Conservation (phyloP, 2,113 vertebrate species). For the Indri indri region DNA sequence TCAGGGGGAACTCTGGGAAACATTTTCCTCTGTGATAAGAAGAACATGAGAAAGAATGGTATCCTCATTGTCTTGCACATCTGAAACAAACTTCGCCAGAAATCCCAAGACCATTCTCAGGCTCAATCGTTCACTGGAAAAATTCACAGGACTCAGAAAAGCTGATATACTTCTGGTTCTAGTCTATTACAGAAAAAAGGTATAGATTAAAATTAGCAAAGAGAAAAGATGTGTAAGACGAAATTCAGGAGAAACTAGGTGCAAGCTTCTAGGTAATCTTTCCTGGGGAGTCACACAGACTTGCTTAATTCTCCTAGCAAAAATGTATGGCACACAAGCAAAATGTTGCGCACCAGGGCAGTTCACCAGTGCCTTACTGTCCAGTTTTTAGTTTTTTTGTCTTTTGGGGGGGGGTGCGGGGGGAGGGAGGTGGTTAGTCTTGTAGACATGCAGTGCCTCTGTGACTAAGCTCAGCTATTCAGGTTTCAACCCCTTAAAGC, state of each 20-base stretch:
- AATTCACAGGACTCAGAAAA: background rate
- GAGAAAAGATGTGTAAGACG: rapidly evolving
- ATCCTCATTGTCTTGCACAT: background rate
- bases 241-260: background rate
- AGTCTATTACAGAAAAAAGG: background rate
- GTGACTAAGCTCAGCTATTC: background rate
- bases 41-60: background rate
- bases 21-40: background rate
- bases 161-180: background rate
- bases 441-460: background rate
- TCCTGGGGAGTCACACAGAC: background rate
- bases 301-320: background rate
- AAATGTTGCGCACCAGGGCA: background rate
- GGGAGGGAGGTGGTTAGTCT: rapidly evolving
- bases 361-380: background rate
- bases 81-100: background rate
- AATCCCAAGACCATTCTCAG: background rate
- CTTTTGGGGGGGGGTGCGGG: background rate
- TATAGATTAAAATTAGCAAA: background rate
- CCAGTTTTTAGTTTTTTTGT: background rate
- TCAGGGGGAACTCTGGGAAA: background rate
- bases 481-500: background rate
- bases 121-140: background rate
- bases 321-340: too few relatives aligned
- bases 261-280: background rate